Evolutionary conservation across 2,113 vertebrate genomes (phyloP).

Genomic region (Mesitornis unicolor): DNA sequence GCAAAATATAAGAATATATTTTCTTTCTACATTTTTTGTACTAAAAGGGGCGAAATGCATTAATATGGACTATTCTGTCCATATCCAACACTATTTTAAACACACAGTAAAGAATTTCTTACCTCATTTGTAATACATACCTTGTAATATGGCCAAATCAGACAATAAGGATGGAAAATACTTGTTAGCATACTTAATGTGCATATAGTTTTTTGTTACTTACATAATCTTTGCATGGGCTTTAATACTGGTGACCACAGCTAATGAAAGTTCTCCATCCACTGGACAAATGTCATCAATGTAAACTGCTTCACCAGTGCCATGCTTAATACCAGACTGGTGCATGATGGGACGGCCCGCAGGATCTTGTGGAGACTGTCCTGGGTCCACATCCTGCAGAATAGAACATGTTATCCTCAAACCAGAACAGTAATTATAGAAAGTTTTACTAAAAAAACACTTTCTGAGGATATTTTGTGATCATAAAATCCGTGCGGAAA

Average conservation of each 20-base stretch:
- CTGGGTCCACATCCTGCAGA: conserved; percentile 73
- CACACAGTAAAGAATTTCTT: neutral
- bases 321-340: conserved; percentile 80
- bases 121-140: neutral
- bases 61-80: neutral
- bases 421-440: neutral
- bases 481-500: neutral
- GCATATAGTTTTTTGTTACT: neutral
- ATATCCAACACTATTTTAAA: neutral
- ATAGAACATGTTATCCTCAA: neutral
- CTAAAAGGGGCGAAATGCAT: neutral
- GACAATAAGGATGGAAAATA: neutral
- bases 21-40: neutral
- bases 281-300: conserved; percentile 77
- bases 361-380: conserved; percentile 76
- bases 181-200: neutral
- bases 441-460: neutral
- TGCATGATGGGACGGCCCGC: conserved; percentile 82
- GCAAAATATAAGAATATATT: neutral
- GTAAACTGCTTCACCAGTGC: conserved; percentile 84
- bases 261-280: conserved; percentile 80
- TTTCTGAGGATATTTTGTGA: neutral
- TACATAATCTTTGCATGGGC: conserved; percentile 80
- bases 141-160: neutral
- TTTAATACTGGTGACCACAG: conserved; percentile 81